A percentile compares a stretch with the other conserved stretches of the same genome.
Conservation (phyloP, 64 coral and sea anemone species). For the Montipora capricornis region DNA sequence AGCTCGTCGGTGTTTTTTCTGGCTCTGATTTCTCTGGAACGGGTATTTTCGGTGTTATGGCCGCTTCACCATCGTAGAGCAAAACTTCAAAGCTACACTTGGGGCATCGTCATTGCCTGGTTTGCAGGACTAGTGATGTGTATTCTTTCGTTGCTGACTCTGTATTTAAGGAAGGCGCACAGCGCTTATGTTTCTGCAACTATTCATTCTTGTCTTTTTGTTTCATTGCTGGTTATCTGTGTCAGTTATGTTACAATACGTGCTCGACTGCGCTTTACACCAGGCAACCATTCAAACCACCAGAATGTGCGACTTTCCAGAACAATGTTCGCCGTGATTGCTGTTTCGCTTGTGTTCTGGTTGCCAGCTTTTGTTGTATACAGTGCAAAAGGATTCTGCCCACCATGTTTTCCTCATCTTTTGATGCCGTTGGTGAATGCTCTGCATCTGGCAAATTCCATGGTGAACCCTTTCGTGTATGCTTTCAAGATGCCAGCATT, state of each 20-base stretch:
- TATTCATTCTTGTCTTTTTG: neutral
- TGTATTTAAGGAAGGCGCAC: neutral
- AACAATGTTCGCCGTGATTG: neutral
- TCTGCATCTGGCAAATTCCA: conserved; percentile 3
- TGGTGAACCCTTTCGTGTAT: neutral
- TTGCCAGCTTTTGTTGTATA: conserved; percentile 1
- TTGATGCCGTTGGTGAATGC: neutral
- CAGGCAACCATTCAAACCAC: neutral
- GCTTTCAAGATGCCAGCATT: neutral
- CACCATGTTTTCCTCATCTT: neutral
- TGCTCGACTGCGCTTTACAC: neutral
- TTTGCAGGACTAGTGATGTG: neutral
- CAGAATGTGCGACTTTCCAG: neutral
- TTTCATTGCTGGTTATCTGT: neutral
- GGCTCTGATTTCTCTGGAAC: conserved; percentile 12
- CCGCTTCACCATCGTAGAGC: neutral
- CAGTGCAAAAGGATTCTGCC: neutral
- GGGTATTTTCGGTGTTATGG: neutral
- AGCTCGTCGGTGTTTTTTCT: neutral
- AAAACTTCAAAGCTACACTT: neutral
- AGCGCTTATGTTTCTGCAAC: neutral
- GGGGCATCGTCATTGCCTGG: neutral
- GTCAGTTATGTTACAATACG: conserved; percentile 11
- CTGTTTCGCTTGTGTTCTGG: conserved; percentile 15
- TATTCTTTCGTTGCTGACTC: neutral